phyloP scores from a whole-genome alignment of 2,113 vertebrate genomes.

The Oreotrochilus melanogaster region DNA sequence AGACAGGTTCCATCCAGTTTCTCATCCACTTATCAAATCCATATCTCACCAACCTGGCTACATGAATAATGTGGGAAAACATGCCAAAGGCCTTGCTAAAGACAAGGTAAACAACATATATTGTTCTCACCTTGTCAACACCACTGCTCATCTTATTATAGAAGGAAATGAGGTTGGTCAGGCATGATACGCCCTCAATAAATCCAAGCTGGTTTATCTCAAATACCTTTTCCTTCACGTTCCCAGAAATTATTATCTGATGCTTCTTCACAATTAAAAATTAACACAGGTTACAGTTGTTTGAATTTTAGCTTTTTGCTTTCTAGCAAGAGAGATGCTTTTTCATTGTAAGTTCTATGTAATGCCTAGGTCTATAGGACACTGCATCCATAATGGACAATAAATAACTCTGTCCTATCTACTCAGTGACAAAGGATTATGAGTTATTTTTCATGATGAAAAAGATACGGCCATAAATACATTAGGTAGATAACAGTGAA shows the following conservation, averaged over 20 bases:
- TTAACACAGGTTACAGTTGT: not conserved
- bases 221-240: not conserved
- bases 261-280: not conserved
- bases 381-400: not conserved
- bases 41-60: not conserved
- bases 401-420: not conserved
- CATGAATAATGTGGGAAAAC: not conserved
- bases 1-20: not conserved
- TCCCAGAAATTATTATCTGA: not conserved
- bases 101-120: not conserved
- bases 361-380: not conserved
- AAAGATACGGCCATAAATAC: not conserved
- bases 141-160: not conserved
- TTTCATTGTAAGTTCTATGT: not conserved
- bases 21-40: not conserved
- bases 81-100: not conserved
- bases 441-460: not conserved
- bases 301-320: not conserved
- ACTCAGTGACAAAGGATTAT: not conserved
- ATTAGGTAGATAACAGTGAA: not conserved
- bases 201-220: not conserved
- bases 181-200: not conserved
- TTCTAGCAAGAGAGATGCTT: not conserved
- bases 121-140: not conserved
- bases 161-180: not conserved